These are phyloP conservation scores for Zelleria hepariella DNA, from an alignment of 2,888 invertebrate species.

Conservation along the genomic window DNA sequence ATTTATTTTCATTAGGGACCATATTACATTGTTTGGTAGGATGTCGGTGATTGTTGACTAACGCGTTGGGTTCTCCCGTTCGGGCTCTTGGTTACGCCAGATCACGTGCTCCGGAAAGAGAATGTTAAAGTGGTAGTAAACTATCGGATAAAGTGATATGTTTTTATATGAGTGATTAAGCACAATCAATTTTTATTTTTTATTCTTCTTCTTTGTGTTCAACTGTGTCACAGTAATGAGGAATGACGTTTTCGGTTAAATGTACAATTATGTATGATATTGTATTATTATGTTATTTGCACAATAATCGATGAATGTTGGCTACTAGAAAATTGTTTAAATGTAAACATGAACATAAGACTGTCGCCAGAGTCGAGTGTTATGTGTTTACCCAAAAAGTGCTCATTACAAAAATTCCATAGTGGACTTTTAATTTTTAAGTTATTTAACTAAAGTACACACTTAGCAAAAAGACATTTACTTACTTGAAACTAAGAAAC, in stretches of 20 bases:
- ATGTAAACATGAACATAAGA: conserved; percentile 15
- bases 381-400: conserved; percentile 26
- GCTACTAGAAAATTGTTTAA: background rate
- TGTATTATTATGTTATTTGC: conserved; percentile 39
- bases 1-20: conserved; percentile 60
- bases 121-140: conserved; percentile 22
- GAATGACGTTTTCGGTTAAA: background rate
- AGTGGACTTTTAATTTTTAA: conserved; percentile 49
- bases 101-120: conserved; percentile 28
- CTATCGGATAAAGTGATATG: conserved; percentile 54
- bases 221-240: conserved; percentile 28
- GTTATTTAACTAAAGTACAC: conserved; percentile 58
- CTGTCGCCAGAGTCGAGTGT: conserved; percentile 52
- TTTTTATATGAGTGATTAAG: conserved; percentile 35
- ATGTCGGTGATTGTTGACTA: conserved; percentile 41
- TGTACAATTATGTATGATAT: conserved; percentile 50
- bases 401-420: conserved; percentile 40
- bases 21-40: conserved; percentile 46
- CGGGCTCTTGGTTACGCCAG: conserved; percentile 48
- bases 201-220: conserved; percentile 38
- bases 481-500: conserved; percentile 48
- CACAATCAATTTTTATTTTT: conserved; percentile 58
- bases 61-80: conserved; percentile 27
- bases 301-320: conserved; percentile 28
- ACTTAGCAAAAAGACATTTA: conserved; percentile 62